Conservation (phyloP, 2,888 invertebrate species). For the Drosophila neotestacea region DNA sequence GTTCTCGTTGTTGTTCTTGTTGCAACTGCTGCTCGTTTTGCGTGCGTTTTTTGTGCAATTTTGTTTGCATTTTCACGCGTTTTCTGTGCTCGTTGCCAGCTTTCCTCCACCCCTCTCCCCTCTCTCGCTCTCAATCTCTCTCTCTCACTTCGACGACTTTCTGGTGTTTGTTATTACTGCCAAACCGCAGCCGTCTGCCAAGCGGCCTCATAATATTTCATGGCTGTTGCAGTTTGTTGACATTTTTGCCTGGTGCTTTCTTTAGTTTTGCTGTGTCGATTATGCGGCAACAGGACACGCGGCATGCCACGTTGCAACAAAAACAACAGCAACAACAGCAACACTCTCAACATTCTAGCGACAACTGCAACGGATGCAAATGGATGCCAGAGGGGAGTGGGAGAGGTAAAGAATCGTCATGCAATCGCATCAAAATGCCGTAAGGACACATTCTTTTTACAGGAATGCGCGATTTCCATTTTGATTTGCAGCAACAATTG, state of each 20-base stretch:
- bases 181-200: conserved; percentile 56
- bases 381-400: background rate
- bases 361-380: conserved; percentile 48
- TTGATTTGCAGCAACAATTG: conserved; percentile 11
- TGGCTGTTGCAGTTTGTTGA: conserved; percentile 73
- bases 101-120: background rate
- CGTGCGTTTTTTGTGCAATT: conserved; percentile 51
- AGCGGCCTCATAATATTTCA: conserved; percentile 73
- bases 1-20: background rate
- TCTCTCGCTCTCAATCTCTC: no score
- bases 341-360: background rate
- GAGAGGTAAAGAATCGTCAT: background rate
- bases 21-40: conserved; percentile 46
- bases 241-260: conserved; percentile 54
- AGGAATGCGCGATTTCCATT: conserved; percentile 9
- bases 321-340: background rate
- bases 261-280: conserved; percentile 43
- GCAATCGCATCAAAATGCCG: conserved; percentile 3
- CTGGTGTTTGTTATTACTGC: conserved; percentile 60
- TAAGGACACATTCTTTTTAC: conserved; percentile 5
- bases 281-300: conserved; percentile 63
- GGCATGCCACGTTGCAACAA: conserved; percentile 8
- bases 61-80: conserved; percentile 58
- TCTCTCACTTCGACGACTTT: conserved; percentile 33
- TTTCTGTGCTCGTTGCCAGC: conserved; percentile 23